Percentiles rank a stretch among this genome's conserved stretches.
Evolutionary conservation across 1,140 invertebrate species (phyloP).

Genomic region (Drosophila parvula): DNA sequence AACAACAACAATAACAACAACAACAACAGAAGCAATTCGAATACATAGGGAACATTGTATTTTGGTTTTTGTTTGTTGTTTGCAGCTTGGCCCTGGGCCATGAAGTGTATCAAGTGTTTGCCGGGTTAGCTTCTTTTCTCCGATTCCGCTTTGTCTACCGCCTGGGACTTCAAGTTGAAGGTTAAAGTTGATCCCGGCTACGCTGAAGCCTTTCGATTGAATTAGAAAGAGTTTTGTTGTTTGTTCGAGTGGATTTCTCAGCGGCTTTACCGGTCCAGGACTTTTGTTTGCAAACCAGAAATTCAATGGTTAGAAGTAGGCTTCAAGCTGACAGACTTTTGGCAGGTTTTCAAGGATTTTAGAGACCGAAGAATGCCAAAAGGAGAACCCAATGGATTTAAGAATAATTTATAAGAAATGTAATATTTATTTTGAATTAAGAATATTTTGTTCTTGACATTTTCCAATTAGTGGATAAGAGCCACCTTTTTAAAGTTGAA

Average conservation of each 20-base stretch:
- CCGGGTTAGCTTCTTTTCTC: conserved; percentile 39
- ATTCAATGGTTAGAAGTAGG: conserved; percentile 7
- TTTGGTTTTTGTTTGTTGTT: conserved; percentile 54
- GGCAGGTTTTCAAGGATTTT: conserved; percentile 38
- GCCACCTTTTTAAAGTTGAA: background rate
- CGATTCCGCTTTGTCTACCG: conserved; percentile 23
- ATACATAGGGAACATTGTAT: conserved; percentile 48
- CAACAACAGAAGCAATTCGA: conserved; percentile 27
- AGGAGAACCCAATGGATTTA: background rate
- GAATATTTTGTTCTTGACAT: too few species aligned
- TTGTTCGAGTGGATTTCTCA: conserved; percentile 30
- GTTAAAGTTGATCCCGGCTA: conserved; percentile 67
- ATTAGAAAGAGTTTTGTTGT: conserved; percentile 43
- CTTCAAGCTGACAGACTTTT: conserved; percentile 40
- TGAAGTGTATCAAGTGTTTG: conserved; percentile 77
- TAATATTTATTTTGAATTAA: background rate
- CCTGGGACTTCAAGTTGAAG: conserved; percentile 64
- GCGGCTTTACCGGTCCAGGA: conserved; percentile 33
- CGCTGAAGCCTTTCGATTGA: conserved; percentile 31
- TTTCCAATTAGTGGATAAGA: background rate
- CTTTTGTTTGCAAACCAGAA: conserved; percentile 6
- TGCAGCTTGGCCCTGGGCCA: conserved; percentile 23
- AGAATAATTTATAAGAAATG: background rate
- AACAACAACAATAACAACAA: conserved; percentile 12
- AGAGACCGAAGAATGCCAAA: background rate